phyloP scores from a whole-genome alignment of 2,797 vertebrate species.

The Halcyon badia region DNA sequence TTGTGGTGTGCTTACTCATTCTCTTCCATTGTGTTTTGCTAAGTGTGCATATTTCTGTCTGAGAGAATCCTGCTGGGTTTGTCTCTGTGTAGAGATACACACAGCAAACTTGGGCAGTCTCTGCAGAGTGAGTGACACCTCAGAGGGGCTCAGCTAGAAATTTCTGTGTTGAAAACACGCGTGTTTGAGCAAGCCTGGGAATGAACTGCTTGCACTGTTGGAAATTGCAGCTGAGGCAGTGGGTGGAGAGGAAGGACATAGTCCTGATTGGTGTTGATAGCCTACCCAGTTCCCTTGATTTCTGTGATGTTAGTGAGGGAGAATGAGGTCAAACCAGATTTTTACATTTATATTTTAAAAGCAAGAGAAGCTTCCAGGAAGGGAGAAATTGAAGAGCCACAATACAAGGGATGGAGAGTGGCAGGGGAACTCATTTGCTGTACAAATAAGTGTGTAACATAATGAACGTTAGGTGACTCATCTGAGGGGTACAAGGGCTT shows the following conservation, averaged over 20 bases:
- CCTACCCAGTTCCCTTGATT: background rate
- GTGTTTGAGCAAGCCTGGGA: background rate
- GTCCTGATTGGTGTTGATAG: background rate
- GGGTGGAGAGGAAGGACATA: background rate
- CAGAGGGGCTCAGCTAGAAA: background rate
- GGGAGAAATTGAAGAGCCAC: background rate
- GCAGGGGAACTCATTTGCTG: background rate
- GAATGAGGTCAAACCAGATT: background rate
- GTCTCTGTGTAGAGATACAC: background rate
- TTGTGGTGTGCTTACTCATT: background rate
- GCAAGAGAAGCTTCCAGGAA: background rate
- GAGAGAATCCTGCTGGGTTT: background rate
- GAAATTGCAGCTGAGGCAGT: background rate
- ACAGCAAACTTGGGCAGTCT: background rate
- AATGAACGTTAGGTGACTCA: background rate
- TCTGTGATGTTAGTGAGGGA: background rate
- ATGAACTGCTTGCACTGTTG: background rate
- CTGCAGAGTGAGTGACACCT: background rate
- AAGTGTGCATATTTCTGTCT: background rate
- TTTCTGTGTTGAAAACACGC: accelerated
- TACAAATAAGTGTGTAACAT: background rate
- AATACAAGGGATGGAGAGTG: background rate
- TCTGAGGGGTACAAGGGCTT: background rate
- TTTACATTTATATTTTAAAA: background rate
- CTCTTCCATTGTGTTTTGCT: background rate